A percentile compares a stretch with the other conserved stretches of the same genome.
Conservation (phyloP, 2,113 vertebrate genomes). For the Paracanthobrama guichenoti region DNA sequence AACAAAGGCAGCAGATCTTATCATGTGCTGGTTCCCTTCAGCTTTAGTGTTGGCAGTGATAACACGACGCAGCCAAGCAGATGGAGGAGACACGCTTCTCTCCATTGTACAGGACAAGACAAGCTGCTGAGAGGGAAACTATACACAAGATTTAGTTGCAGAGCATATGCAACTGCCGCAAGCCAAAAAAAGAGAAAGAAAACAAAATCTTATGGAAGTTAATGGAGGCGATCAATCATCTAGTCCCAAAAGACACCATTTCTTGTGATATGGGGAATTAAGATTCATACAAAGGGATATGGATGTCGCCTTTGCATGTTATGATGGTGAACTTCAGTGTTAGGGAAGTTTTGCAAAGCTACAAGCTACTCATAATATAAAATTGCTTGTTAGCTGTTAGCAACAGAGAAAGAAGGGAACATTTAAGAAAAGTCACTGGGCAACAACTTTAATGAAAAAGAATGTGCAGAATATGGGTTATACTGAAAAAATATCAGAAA, state of each 20-base stretch:
- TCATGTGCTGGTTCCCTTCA: constrained; percentile 33
- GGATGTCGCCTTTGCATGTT: neutral
- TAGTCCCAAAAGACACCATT: constrained; percentile 55
- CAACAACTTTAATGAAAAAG: neutral
- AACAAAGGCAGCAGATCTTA: constrained; percentile 24
- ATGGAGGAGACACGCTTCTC: constrained; percentile 55
- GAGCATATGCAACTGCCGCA: constrained; percentile 53
- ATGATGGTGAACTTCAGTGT: neutral
- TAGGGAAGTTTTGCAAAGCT: constrained; percentile 2
- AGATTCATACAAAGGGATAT: constrained; percentile 26
- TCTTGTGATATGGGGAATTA: constrained; percentile 35
- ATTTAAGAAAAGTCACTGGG: neutral
- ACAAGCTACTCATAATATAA: neutral
- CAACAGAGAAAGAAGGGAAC: neutral
- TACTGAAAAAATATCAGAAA: neutral
- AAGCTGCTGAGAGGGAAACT: constrained; percentile 43
- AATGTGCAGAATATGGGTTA: neutral
- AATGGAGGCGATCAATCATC: constrained; percentile 63
- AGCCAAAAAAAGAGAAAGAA: constrained; percentile 33
- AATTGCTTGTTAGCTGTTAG: neutral
- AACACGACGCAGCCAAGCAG: constrained; percentile 58
- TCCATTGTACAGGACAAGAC: constrained; percentile 33
- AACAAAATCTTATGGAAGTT: constrained; percentile 50
- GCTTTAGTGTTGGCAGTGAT: constrained; percentile 47
- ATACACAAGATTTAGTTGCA: constrained; percentile 47